Base-by-base conservation (phyloP, 2,888 invertebrate genomes). In the Brenthis daphne region DNA sequence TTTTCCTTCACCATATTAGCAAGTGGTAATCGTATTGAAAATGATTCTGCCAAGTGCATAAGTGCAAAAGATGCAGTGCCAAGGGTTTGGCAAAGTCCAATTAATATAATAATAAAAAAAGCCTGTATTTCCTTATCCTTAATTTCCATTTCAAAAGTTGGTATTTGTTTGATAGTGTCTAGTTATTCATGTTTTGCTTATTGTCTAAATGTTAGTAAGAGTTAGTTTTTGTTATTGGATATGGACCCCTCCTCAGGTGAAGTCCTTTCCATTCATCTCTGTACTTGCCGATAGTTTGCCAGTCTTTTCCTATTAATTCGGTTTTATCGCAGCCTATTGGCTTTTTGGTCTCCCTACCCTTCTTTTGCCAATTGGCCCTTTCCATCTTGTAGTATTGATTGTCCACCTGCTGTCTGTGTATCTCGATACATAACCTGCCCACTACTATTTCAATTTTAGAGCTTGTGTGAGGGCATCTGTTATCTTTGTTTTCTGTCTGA, bases 401-500 rank as follows among this genome's bases (percentile, higher is more conserved):
- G 13, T 55, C 16, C 55, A 24, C 29, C 24, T 24, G 6, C 55
- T 24, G 55, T 29, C 55, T 20, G 6, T 55, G 16, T 55, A 55
- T 16, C 55, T 14, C 13, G 20, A 24, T 55, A 55, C 55, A 6
- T 55, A n/a, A 16, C 55, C 55, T n/a, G 55, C 11, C 29, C 20
- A 55, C 29, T 55, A 29, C 55, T 6, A 55, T 55, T 55, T 55
- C 20, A 55, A 55, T 55, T 20, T 55, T 24, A 55, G 55, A 20
- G 55, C 55, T 55, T 55, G 55, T 20, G 29, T 24, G 55, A 55
- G 8, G 4, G 20, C 55, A 55, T 55, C 55, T 13, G 55, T 16
- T n/a, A 55, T n/a, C 55, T 20, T 55, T 16, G 12, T 12, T 55
- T 50, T 50, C 20, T 20, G 20, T 1, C 20, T 20, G 20, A 20